Evolutionary conservation across 2,113 vertebrate species (phyloP).

Genomic region (Bettongia penicillata): DNA sequence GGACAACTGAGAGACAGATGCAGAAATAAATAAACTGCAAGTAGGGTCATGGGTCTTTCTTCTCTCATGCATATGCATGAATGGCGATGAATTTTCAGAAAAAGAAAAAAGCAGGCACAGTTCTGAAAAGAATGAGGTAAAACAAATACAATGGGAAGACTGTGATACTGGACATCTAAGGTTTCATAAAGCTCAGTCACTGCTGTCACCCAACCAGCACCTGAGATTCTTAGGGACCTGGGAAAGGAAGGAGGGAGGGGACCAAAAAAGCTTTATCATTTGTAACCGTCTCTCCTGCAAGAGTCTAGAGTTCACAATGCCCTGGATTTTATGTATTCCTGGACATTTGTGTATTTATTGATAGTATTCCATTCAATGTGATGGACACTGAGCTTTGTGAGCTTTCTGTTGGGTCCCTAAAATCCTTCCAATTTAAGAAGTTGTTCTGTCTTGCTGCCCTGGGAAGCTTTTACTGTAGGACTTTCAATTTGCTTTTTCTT

Average conservation of each 20-base stretch:
- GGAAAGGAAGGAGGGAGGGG: not conserved
- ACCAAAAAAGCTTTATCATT: not conserved
- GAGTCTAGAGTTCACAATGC: not conserved
- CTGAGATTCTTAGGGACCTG: not conserved
- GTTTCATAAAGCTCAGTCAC: not conserved
- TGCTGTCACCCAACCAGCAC: not conserved
- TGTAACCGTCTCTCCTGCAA: not conserved
- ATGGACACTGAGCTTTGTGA: not conserved
- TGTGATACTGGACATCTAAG: not conserved
- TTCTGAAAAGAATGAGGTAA: not conserved
- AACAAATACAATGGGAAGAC: not conserved
- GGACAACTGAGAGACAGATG: not conserved
- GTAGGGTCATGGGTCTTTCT: not conserved
- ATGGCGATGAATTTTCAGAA: not conserved
- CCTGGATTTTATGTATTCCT: not conserved
- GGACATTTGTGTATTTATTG: not conserved
- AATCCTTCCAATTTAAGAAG: not conserved
- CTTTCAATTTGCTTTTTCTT: not conserved
- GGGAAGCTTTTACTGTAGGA: not conserved
- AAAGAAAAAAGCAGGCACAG: not conserved
- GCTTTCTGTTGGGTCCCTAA: not conserved
- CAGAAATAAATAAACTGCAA: not conserved
- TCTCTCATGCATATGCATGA: not conserved
- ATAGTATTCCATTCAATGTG: not conserved
- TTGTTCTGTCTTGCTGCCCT: not conserved